Percentiles rank a stretch among this genome's conserved stretches.
These are phyloP conservation scores for Subacronicta megacephala DNA, from an alignment of 2,888 invertebrate genomes.

Conservation along the genomic window DNA sequence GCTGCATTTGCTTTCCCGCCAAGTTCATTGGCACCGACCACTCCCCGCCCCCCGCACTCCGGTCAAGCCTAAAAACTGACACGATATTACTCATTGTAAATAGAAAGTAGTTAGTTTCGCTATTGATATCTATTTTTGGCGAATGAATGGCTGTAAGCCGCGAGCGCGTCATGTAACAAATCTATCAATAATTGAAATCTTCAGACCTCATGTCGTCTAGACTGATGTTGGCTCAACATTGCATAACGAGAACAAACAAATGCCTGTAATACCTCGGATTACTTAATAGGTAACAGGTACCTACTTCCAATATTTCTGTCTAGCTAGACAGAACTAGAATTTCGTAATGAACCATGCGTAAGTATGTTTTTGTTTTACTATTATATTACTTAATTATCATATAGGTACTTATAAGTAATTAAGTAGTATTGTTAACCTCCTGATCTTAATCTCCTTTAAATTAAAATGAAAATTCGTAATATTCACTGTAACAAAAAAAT, in stretches of 20 bases:
- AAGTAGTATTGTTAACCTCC: too few relatives aligned
- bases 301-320: constrained; percentile 28
- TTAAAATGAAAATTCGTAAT: too few relatives aligned
- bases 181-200: constrained; percentile 59
- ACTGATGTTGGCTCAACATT: constrained; percentile 46
- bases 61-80: constrained; percentile 78
- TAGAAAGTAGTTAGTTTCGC: constrained; percentile 81
- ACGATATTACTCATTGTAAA: constrained; percentile 78
- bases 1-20: constrained; percentile 83
- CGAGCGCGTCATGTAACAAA: constrained; percentile 40
- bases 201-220: constrained; percentile 37
- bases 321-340: neutral
- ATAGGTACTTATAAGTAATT: too few relatives aligned
- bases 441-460: too few relatives aligned
- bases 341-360: constrained; percentile 23
- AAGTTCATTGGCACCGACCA: constrained; percentile 83
- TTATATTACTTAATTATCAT: too few relatives aligned
- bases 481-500: too few relatives aligned
- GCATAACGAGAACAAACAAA: constrained; percentile 39
- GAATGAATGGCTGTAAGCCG: constrained; percentile 50
- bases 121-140: constrained; percentile 76
- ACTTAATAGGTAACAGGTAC: constrained; percentile 26
- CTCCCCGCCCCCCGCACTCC: constrained; percentile 58
- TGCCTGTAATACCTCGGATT: constrained; percentile 24
- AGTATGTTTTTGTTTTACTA: too few relatives aligned